phyloP scores from a whole-genome alignment of 2,797 vertebrate genomes.

The Masticophis lateralis region DNA sequence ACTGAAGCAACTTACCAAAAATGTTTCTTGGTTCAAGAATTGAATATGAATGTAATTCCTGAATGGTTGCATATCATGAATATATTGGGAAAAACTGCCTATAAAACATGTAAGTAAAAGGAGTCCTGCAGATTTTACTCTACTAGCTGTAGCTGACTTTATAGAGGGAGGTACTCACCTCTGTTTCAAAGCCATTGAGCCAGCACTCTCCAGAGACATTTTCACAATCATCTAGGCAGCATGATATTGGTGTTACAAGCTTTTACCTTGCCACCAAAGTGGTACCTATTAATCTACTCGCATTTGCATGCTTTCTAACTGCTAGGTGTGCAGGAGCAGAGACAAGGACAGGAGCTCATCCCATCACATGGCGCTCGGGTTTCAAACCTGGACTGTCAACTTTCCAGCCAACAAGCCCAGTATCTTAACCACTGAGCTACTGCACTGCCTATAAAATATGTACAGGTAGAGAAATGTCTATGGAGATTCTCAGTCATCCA shows the following conservation, averaged over 20 bases:
- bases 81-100: not conserved
- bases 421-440: not conserved
- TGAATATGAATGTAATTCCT: not conserved
- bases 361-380: not conserved
- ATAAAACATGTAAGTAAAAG: not conserved
- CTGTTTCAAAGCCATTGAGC: not conserved
- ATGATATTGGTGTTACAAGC: not conserved
- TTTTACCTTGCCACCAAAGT: not conserved
- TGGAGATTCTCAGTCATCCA: too few relatives aligned
- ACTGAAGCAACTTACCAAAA: not conserved
- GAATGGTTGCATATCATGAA: not conserved
- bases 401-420: not conserved
- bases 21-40: not conserved
- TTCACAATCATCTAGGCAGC: not conserved
- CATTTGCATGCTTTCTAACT: not conserved
- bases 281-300: not conserved
- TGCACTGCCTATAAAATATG: not conserved
- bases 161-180: not conserved
- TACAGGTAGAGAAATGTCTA: not conserved
- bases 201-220: not conserved
- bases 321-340: not conserved
- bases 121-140: not conserved
- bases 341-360: not conserved
- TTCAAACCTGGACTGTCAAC: not conserved
- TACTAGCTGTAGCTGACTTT: not conserved